Base-by-base conservation (phyloP, 1,140 invertebrate species). In the Pemphigus obesinymphae region DNA sequence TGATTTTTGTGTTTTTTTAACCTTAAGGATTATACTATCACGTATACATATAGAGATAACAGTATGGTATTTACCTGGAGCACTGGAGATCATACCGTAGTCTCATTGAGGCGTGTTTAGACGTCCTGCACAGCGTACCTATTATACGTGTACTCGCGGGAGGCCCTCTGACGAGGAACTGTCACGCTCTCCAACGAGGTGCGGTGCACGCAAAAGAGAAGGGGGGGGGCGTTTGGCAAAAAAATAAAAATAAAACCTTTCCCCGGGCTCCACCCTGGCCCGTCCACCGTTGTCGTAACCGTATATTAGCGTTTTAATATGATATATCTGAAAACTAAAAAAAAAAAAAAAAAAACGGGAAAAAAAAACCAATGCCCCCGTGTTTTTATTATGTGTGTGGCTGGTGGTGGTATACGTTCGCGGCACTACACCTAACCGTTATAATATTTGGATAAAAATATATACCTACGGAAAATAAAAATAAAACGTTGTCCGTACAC, bases 51-150 rank as follows among this genome's bases (percentile, higher is more conserved):
- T n/a, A n/a, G n/a, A n/a, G n/a, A n/a, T n/a, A n/a, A n/a, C n/a
- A n/a, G n/a, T n/a, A n/a, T n/a, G n/a, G n/a, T 15, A 17, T 6
- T 80, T 45, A 80, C 76, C 76, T 80, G 50, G 15, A 40, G 23
- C 76, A 55, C 40, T 80, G 8, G 76, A 80, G 76, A 80, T 80
- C 76, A 80, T 80, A 43, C 76, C 76, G 37, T 55, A 63, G 76
- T 80, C 34, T 43, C 76, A 80, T 80, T 43, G 76, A 80, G 55
- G 76, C 63, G 76, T 80, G 48, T 73, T 50, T 45, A 7, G 43
- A 31, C 34, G 75, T 34, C 13, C n/a, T 13, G 43, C 43, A 11
- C n/a, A n/a, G 26, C 37, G 4, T 8, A n/a, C n/a, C n/a, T n/a
- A n/a, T n/a, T n/a, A n/a, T 26, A 45, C 76, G 23, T 26, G 53